Percentiles rank a stretch among this genome's conserved stretches.
Evolutionary conservation across 2,888 invertebrate genomes (phyloP).

Genomic region (Cantharis flavilabris): DNA sequence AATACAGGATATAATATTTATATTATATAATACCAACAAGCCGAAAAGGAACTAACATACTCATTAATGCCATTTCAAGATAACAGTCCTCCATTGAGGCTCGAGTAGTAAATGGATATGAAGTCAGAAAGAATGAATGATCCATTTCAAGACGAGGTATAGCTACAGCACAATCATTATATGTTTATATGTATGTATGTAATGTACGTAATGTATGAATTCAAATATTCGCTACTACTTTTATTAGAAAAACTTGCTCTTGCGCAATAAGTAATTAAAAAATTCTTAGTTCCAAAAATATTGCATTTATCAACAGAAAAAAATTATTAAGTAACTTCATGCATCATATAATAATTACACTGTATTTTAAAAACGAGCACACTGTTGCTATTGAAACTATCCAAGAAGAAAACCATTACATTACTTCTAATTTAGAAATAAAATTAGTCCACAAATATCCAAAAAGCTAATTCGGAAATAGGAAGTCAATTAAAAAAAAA

Average conservation of each 20-base stretch:
- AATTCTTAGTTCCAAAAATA: slow-evolving; percentile 34
- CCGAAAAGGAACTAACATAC: slow-evolving; percentile 31
- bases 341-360: slow-evolving; percentile 51
- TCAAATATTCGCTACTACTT: slow-evolving; percentile 38
- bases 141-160: slow-evolving; percentile 48
- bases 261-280: slow-evolving; percentile 24
- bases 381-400: slow-evolving; percentile 31
- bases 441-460: slow-evolving; percentile 29
- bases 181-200: slow-evolving; percentile 31
- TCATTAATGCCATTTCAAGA: slow-evolving; percentile 30
- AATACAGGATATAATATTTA: slow-evolving; percentile 22
- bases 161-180: slow-evolving; percentile 54
- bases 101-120: slow-evolving; percentile 46
- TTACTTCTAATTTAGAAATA: slow-evolving; percentile 29
- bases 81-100: slow-evolving; percentile 31
- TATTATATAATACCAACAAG: slow-evolving; percentile 23
- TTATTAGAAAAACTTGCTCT: slow-evolving; percentile 45
- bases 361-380: slow-evolving; percentile 35
- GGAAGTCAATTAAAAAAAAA: slow-evolving; percentile 19
- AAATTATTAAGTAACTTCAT: slow-evolving; percentile 39
- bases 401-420: slow-evolving; percentile 27
- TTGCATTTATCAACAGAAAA: slow-evolving; percentile 42
- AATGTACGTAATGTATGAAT: not conserved
- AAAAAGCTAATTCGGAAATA: slow-evolving; percentile 26
- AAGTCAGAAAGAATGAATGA: slow-evolving; percentile 47